Conservation (phyloP, 2,888 invertebrate species). For the Cerastis rubricosa region DNA sequence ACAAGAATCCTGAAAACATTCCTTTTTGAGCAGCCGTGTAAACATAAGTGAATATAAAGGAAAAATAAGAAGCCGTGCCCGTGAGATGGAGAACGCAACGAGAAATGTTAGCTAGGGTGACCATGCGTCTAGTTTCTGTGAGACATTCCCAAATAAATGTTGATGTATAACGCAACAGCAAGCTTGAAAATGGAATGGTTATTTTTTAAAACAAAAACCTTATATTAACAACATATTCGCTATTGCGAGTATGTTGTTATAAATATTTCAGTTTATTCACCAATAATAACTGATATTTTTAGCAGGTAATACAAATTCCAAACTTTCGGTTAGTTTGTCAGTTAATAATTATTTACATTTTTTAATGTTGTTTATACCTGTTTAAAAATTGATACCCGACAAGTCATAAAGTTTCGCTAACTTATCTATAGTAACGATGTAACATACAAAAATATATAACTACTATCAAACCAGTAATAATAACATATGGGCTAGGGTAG, state of each 20-base stretch:
- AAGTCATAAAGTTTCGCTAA: neutral
- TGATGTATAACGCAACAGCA: neutral
- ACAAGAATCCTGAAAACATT: neutral
- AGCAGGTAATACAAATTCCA: neutral
- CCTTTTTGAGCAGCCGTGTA: neutral
- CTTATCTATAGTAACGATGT: neutral
- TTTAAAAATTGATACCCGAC: neutral
- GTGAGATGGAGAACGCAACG: too few species aligned
- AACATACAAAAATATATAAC: neutral
- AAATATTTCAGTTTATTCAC: neutral
- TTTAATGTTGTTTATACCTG: neutral
- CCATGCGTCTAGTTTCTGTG: neutral
- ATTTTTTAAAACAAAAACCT: too few species aligned
- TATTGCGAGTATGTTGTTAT: neutral
- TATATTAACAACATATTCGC: too few species aligned
- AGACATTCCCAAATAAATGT: neutral
- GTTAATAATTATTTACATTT: neutral
- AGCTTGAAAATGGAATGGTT: neutral
- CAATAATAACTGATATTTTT: neutral
- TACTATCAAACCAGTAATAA: constrained; percentile 15
- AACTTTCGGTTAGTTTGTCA: neutral
- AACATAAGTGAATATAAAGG: neutral
- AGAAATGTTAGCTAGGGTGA: neutral
- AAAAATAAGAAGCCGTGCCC: too few species aligned
- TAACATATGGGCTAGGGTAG: constrained; percentile 27